Conservation (phyloP, 2,113 vertebrate genomes). For the Campylomormyrus tamandua region DNA sequence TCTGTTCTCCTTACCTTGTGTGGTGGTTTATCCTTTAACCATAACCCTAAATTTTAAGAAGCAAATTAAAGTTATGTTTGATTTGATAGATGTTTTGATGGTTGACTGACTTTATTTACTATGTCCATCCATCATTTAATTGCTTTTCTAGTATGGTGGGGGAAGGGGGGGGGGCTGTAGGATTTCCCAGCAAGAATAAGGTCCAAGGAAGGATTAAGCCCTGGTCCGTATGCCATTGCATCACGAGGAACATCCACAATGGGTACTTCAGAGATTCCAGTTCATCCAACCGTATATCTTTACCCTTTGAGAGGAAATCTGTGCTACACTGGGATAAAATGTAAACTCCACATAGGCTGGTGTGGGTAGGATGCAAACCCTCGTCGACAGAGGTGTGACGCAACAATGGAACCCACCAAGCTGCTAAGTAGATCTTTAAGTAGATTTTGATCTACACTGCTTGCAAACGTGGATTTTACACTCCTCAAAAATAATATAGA, state of each 20-base stretch:
- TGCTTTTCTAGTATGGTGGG: neutral
- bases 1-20: neutral
- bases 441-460: neutral
- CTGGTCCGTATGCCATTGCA: neutral
- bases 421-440: neutral
- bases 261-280: neutral
- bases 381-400: neutral
- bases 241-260: neutral
- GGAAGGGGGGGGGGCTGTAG: neutral
- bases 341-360: neutral
- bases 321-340: neutral
- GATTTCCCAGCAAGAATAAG: neutral
- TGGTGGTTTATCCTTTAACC: neutral
- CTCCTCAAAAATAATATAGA: neutral
- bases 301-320: neutral
- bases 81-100: neutral
- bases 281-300: neutral
- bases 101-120: neutral
- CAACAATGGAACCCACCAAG: neutral
- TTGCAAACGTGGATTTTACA: neutral
- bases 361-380: neutral
- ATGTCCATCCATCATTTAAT: neutral
- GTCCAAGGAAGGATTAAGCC: neutral
- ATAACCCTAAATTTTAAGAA: neutral
- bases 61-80: neutral